Conservation (phyloP, 2,797 vertebrate genomes). For the Pseudopleuronectes americanus region DNA sequence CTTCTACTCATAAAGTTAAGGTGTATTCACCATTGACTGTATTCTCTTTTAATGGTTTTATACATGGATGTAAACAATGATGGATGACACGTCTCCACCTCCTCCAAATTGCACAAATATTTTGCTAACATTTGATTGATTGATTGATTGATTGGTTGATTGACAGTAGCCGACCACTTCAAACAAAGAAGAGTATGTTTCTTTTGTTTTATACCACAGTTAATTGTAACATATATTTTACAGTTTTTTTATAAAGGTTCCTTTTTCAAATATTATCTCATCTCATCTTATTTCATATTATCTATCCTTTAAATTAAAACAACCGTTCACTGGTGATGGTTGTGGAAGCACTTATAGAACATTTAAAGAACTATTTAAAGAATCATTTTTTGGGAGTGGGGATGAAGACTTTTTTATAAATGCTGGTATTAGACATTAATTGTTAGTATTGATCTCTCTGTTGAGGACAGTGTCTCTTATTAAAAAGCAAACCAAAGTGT, state of each 20-base stretch:
- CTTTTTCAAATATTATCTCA: too few species aligned
- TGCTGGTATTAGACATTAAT: background rate
- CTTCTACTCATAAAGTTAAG: conserved; percentile 36
- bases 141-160: too few species aligned
- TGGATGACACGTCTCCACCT: too few species aligned
- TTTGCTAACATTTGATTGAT: too few species aligned
- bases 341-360: background rate
- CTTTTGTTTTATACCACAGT: background rate
- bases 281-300: too few species aligned
- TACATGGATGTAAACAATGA: too few species aligned
- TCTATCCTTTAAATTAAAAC: background rate
- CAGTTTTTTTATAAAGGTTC: too few species aligned
- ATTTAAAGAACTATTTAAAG: too few species aligned
- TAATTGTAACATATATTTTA: background rate
- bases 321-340: background rate
- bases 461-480: conserved; percentile 10
- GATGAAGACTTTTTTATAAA: too few species aligned
- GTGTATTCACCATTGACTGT: conserved; percentile 35
- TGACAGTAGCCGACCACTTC: too few species aligned
- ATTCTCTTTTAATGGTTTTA: conserved; percentile 18
- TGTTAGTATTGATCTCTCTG: background rate
- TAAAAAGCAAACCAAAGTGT: conserved; percentile 14
- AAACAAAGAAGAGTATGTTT: background rate
- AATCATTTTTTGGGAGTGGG: too few species aligned
- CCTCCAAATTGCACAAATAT: too few species aligned